phyloP scores from a whole-genome alignment of 2,797 vertebrate species.

The Xerus rutilus region DNA sequence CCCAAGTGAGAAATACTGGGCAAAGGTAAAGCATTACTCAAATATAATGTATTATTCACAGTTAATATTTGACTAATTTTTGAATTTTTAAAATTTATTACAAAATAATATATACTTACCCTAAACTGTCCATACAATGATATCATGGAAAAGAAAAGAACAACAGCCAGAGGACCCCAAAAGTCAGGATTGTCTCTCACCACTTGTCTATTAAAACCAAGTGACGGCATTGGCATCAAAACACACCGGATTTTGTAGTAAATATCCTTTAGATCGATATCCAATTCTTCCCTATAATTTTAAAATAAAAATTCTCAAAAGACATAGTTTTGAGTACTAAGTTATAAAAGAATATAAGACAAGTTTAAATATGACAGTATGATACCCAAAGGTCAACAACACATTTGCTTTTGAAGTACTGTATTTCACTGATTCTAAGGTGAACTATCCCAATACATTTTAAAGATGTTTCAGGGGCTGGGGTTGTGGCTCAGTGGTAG shows the following conservation, averaged over 20 bases:
- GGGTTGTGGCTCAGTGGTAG: too few relatives aligned
- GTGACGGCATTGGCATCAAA: slow-evolving; percentile 99
- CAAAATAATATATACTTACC: slow-evolving; percentile 89
- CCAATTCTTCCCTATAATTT: slow-evolving; percentile 90
- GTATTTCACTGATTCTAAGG: slow-evolving; percentile 43
- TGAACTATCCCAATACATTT: background rate
- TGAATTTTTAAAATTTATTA: slow-evolving; percentile 61
- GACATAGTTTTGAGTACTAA: slow-evolving; percentile 34
- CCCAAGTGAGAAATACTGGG: slow-evolving; percentile 54
- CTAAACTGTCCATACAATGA: slow-evolving; percentile 99
- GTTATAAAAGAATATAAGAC: slow-evolving; percentile 42
- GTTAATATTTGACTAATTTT: slow-evolving; percentile 35
- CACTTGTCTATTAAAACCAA: slow-evolving; percentile 98
- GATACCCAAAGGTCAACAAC: slow-evolving; percentile 20
- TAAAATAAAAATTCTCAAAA: slow-evolving; percentile 76
- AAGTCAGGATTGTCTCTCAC: slow-evolving; percentile 99
- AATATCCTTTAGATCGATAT: slow-evolving; percentile 99
- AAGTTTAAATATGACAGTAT: slow-evolving; percentile 51
- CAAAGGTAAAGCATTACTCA: slow-evolving; percentile 43
- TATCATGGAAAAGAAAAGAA: slow-evolving; percentile 99
- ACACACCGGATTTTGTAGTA: slow-evolving; percentile 99
- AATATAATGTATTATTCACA: background rate
- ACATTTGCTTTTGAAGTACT: slow-evolving; percentile 15
- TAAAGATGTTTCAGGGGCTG: background rate
- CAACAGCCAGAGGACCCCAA: slow-evolving; percentile 98